Conservation (phyloP, 2,113 vertebrate species). For the Daphoenositta chrysoptera region DNA sequence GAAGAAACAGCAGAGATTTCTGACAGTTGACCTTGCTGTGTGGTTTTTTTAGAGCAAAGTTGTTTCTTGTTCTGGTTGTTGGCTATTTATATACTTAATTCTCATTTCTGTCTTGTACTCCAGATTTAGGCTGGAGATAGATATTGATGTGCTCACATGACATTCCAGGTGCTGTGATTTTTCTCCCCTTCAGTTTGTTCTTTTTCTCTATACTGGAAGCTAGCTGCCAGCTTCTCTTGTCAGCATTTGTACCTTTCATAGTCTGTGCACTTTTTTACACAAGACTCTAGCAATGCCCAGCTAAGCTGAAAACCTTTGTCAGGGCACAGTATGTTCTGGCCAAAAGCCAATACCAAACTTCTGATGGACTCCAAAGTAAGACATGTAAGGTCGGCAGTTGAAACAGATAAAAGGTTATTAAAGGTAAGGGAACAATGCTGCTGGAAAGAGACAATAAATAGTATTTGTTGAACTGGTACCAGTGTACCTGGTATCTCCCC, state of each 20-base stretch:
- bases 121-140: neutral
- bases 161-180: neutral
- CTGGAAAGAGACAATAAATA: neutral
- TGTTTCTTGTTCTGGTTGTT: neutral
- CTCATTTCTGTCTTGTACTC: neutral
- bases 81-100: neutral
- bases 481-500: neutral
- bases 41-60: neutral
- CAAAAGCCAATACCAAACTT: neutral
- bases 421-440: neutral
- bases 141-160: neutral
- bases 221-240: neutral
- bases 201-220: neutral
- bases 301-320: neutral
- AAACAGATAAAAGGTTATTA: neutral
- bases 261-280: neutral
- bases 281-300: neutral
- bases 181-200: neutral
- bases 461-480: neutral
- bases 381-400: neutral
- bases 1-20: neutral
- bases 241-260: neutral
- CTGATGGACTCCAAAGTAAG: neutral
- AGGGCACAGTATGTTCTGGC: neutral
- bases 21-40: neutral